Conservation (phyloP, 2,797 vertebrate species). For the Synanceia verrucosa region DNA sequence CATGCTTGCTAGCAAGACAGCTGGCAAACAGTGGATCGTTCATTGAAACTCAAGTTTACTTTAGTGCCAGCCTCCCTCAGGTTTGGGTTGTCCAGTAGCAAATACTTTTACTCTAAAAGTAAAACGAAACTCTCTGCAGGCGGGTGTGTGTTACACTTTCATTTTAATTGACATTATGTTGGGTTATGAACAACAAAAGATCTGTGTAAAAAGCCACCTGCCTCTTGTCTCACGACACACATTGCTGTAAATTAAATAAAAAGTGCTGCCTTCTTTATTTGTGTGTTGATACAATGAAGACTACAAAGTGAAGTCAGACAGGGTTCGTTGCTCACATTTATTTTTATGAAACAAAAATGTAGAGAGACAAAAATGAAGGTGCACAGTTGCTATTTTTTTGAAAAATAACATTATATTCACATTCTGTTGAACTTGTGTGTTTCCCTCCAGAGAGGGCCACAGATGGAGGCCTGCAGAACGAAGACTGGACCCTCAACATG, state of each 20-base stretch:
- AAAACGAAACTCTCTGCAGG: background rate
- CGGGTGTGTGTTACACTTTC: background rate
- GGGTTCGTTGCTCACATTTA: background rate
- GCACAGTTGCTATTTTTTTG: background rate
- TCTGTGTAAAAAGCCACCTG: background rate
- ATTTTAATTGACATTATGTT: background rate
- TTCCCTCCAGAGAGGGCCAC: slow-evolving; percentile 92
- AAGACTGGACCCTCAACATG: slow-evolving; percentile 99
- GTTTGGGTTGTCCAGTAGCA: background rate
- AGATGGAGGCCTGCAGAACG: slow-evolving; percentile 95
- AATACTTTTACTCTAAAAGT: background rate
- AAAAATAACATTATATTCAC: background rate
- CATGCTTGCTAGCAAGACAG: slow-evolving; percentile 4
- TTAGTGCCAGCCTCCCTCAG: background rate
- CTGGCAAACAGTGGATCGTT: background rate
- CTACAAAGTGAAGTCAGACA: background rate
- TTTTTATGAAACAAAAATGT: background rate
- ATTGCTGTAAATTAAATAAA: background rate
- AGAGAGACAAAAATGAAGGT: background rate
- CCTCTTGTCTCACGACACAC: background rate
- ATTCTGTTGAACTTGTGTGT: slow-evolving; percentile 29
- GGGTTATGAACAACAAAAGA: background rate
- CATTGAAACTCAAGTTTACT: background rate
- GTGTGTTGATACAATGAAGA: background rate
- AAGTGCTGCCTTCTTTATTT: background rate